Conservation (phyloP, 2,888 invertebrate genomes). For the Serrognathus titanus region DNA sequence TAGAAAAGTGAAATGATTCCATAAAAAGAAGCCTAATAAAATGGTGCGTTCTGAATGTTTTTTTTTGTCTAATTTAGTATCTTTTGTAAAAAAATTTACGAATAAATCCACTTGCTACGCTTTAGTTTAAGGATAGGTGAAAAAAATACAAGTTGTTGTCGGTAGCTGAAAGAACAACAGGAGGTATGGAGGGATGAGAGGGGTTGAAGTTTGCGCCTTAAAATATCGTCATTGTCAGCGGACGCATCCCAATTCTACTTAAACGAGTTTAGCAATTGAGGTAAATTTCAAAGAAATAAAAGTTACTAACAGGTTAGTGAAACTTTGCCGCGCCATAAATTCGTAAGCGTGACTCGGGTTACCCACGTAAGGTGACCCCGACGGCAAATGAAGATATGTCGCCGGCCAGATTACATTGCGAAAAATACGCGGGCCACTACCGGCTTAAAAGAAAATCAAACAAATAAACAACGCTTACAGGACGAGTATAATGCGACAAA, state of each 20-base stretch:
- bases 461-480: constrained; percentile 40
- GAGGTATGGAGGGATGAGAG: too few species aligned
- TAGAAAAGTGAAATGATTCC: too few species aligned
- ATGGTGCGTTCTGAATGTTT: too few species aligned
- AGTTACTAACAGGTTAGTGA: constrained; percentile 20
- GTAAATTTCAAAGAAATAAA: constrained; percentile 17
- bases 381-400: constrained; percentile 44
- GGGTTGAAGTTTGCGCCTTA: constrained; percentile 10
- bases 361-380: constrained; percentile 33
- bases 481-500: constrained; percentile 1
- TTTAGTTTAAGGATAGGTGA: too few species aligned
- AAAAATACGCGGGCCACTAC: constrained; percentile 33
- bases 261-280: constrained; percentile 16
- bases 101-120: too few species aligned
- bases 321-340: constrained; percentile 17
- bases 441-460: constrained; percentile 41
- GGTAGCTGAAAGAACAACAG: too few species aligned
- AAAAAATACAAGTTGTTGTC: too few species aligned
- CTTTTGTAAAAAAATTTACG: too few species aligned
- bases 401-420: constrained; percentile 23
- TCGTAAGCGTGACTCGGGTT: constrained; percentile 26
- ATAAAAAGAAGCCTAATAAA: too few species aligned
- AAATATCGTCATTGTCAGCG: constrained; percentile 15
- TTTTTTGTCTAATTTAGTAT: too few species aligned
- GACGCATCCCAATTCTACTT: constrained; percentile 15